These are phyloP conservation scores for Xenopus borealis DNA, from an alignment of 2,113 vertebrate genomes.

Conservation along the genomic window DNA sequence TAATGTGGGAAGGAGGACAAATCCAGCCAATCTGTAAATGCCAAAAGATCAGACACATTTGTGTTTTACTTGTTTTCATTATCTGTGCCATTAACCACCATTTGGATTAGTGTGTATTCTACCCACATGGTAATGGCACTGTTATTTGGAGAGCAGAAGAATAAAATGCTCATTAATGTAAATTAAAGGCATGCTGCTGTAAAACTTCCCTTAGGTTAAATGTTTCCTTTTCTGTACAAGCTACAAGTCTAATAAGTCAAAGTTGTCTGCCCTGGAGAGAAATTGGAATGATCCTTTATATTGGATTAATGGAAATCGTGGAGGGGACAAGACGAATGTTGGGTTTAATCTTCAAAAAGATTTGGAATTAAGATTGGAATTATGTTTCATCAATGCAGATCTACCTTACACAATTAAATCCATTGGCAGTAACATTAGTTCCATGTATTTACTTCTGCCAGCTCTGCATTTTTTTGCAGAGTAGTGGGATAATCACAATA, in stretches of 20 bases:
- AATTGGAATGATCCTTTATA: neutral
- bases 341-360: neutral
- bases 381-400: neutral
- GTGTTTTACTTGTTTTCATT: conserved; percentile 7
- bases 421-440: too few species aligned
- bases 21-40: conserved; percentile 12
- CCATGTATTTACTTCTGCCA: too few species aligned
- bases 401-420: too few species aligned
- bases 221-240: conserved; percentile 29
- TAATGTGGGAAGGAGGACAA: neutral
- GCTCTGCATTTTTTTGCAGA: neutral
- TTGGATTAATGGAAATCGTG: neutral
- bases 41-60: neutral
- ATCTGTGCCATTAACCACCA: conserved; percentile 35
- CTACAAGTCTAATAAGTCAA: conserved; percentile 7
- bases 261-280: neutral
- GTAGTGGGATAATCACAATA: too few species aligned
- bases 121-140: conserved; percentile 6
- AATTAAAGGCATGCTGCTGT: conserved; percentile 28
- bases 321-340: neutral
- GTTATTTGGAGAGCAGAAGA: conserved; percentile 35
- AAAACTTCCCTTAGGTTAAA: neutral
- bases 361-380: neutral
- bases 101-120: conserved; percentile 20
- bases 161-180: conserved; percentile 43